Percentiles rank a stretch among this genome's conserved stretches.
phyloP scores from a whole-genome alignment of 2,113 vertebrate species.

The Puntigrus tetrazona region DNA sequence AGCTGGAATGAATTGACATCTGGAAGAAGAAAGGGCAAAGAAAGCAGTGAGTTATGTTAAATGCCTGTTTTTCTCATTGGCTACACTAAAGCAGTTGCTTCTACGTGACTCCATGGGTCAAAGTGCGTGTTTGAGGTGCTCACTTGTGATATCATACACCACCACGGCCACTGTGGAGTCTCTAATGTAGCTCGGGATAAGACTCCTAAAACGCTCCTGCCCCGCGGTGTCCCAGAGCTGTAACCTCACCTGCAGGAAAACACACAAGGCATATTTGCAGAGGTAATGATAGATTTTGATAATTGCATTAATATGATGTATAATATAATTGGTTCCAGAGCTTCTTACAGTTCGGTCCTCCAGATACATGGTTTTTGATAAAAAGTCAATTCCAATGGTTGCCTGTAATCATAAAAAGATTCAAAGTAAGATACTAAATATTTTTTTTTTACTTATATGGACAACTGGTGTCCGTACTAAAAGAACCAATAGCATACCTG shows the following conservation, averaged over 20 bases:
- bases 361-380: constrained; percentile 82
- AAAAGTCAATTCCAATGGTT: constrained; percentile 79
- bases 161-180: constrained; percentile 60
- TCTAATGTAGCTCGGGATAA: constrained; percentile 58
- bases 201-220: constrained; percentile 58
- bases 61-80: not conserved
- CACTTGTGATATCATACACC: constrained; percentile 59
- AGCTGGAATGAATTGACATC: constrained; percentile 93
- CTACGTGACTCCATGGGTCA: not conserved
- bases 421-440: not conserved
- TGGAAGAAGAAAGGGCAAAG: constrained; percentile 57
- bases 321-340: constrained; percentile 29
- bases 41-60: not conserved
- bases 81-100: not conserved
- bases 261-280: not conserved
- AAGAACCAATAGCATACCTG: constrained; percentile 65
- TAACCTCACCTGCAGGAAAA: constrained; percentile 49
- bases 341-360: constrained; percentile 78
- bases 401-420: constrained; percentile 65
- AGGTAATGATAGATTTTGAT: not conserved
- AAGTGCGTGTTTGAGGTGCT: constrained; percentile 32
- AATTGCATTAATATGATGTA: not conserved
- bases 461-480: not conserved
- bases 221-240: constrained; percentile 59
- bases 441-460: too few species aligned